Percentiles rank a stretch among this genome's conserved stretches.
phyloP scores from a whole-genome alignment of 1,140 invertebrate genomes.

The Monomorium pharaonis region DNA sequence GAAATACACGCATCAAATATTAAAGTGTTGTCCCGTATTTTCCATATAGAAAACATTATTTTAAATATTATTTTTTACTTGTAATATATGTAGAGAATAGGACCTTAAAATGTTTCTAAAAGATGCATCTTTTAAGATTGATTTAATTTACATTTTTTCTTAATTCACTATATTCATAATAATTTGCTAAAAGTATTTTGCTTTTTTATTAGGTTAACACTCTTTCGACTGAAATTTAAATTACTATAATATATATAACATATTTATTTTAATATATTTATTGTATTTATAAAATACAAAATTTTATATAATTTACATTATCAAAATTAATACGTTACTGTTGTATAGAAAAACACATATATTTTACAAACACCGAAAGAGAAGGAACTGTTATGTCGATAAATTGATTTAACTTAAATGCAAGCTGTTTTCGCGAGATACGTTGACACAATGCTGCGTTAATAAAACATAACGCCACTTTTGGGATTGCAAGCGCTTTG shows the following conservation, averaged over 20 bases:
- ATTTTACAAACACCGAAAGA: not conserved
- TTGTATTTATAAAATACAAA: no score
- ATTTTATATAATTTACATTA: not conserved
- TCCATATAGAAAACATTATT: not conserved
- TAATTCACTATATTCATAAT: not conserved
- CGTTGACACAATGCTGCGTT: slow-evolving; percentile 7
- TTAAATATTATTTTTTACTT: not conserved
- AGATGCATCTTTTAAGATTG: not conserved
- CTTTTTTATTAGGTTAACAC: not conserved
- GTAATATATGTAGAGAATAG: not conserved
- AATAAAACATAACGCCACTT: slow-evolving; percentile 38
- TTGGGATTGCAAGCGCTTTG: slow-evolving; percentile 25
- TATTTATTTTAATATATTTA: no score
- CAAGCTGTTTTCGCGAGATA: slow-evolving; percentile 12
- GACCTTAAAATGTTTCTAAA: not conserved
- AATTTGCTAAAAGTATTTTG: not conserved
- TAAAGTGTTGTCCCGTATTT: not conserved
- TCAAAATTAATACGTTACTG: not conserved
- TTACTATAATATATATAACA: not conserved
- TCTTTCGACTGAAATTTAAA: not conserved
- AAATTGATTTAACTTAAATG: slow-evolving; percentile 35
- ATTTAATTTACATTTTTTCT: not conserved
- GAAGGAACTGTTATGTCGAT: not conserved
- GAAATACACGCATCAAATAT: not conserved
- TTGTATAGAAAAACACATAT: not conserved